Base-by-base conservation (phyloP, 1,140 invertebrate genomes). In the Phortica variegata region DNA sequence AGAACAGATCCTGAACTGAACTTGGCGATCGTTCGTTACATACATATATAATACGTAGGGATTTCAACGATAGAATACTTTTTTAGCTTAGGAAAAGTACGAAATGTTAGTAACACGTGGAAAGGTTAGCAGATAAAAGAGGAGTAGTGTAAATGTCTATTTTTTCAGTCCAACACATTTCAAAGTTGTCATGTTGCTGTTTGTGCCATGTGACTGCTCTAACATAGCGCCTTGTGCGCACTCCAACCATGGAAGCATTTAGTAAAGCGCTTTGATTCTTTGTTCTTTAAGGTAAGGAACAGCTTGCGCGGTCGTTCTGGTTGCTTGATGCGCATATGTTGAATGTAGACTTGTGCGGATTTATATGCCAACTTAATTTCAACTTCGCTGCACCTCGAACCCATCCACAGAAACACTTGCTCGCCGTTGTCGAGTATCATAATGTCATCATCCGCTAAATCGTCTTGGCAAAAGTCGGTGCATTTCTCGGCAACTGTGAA, bases 391-490 rank as follows among this genome's bases (percentile, higher is more conserved):
- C 93, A 96, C 59, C 89, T 87, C 43, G 92, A 86, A 7, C 97
- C 97, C 37, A 98, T 82, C 97, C 97, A 99, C 18, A 99, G 81
- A 79, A 97, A 99, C 33, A 99, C 93, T 78, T 97, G 91, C 68
- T 94, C 88, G 2, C 97, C 97, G 76, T 97, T 98, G 78, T 99
- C 97, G 46, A 99, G 79, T 52, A 99, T 95, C 97, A 99, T 99
- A 9, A 99, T 98, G 78, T 99, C 97, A 77, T 99, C 96, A 80
- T 99, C 96, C 20, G 96, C 95, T 58, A 99, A 80, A 80, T 99
- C 97, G 78, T 99, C 97, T 89, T 99, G 97, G 79, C 97, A 99
- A 79, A 99, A 99, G 79, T 99, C 97, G 1, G 95, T 93, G 80
- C 97, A 99, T 75, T 99, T 99, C 78, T 99, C 97, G 17, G 95